Conservation (phyloP, 2,113 vertebrate genomes). For the Chaetops frenatus region DNA sequence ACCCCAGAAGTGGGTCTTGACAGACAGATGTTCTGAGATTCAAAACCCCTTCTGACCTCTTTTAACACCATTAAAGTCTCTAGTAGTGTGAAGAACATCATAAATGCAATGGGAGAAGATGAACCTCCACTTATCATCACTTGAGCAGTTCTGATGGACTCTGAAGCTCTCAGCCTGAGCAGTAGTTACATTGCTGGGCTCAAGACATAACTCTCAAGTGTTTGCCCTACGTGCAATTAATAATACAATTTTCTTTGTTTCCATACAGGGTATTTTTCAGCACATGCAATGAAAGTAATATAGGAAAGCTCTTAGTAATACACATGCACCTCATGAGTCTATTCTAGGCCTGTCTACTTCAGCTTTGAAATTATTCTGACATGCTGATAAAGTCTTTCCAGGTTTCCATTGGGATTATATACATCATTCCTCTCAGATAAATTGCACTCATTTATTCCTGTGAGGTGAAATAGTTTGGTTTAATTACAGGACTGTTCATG, state of each 20-base stretch:
- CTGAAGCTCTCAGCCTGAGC: not conserved
- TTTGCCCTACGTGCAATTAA: not conserved
- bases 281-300: not conserved
- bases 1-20: constrained; percentile 22
- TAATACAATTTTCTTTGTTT: not conserved
- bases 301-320: not conserved
- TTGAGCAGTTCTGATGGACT: not conserved
- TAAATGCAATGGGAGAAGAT: not conserved
- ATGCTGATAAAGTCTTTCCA: constrained; percentile 12
- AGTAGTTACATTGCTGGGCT: not conserved
- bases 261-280: not conserved
- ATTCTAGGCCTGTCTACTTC: not conserved
- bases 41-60: constrained; percentile 24
- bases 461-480: constrained; percentile 38
- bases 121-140: not conserved
- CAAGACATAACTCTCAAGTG: not conserved
- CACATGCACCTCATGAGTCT: not conserved
- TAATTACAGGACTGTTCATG: constrained; percentile 55
- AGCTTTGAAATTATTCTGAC: constrained; percentile 29
- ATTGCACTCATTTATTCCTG: constrained; percentile 13
- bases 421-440: not conserved
- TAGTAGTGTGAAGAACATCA: not conserved
- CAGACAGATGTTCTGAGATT: constrained; percentile 2
- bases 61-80: not conserved
- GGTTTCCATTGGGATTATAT: not conserved